These are phyloP conservation scores for Rhimphoctona megacephalus DNA, from an alignment of 2,888 invertebrate species.

Conservation along the genomic window DNA sequence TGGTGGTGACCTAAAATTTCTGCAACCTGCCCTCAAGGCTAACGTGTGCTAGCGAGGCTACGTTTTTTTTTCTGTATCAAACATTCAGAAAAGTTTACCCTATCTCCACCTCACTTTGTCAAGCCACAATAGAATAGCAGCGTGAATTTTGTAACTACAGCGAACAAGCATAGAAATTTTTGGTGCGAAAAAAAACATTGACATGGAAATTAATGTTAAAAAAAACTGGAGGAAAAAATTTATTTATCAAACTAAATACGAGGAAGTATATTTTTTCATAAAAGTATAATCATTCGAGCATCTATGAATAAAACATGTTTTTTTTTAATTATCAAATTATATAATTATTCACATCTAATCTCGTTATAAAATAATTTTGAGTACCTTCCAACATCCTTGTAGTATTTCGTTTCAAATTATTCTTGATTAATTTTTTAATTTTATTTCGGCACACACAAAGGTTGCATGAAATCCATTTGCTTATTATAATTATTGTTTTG, in stretches of 20 bases:
- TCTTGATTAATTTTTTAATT: neutral
- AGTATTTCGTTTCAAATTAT: neutral
- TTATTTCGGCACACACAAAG: neutral
- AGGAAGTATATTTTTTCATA: neutral
- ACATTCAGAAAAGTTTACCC: constrained; percentile 5
- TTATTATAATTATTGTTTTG: neutral
- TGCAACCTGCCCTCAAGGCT: constrained; percentile 44
- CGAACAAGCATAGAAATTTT: neutral
- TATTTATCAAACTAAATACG: neutral
- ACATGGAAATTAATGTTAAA: neutral
- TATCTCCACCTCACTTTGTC: neutral
- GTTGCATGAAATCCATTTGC: neutral
- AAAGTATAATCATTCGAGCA: neutral
- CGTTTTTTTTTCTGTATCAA: constrained; percentile 9
- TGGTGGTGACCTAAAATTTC: constrained; percentile 66
- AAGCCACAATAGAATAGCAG: neutral
- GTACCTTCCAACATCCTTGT: neutral
- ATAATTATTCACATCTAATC: neutral
- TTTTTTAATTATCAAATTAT: neutral
- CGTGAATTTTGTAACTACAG: constrained; percentile 8
- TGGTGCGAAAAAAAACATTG: neutral
- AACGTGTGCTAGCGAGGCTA: constrained; percentile 25
- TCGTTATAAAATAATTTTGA: neutral
- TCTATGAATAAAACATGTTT: neutral
- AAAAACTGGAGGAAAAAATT: neutral